Percentiles rank a stretch among this genome's conserved stretches.
Evolutionary conservation across 2,113 vertebrate species (phyloP).

Genomic region (Benthochromis sp.): DNA sequence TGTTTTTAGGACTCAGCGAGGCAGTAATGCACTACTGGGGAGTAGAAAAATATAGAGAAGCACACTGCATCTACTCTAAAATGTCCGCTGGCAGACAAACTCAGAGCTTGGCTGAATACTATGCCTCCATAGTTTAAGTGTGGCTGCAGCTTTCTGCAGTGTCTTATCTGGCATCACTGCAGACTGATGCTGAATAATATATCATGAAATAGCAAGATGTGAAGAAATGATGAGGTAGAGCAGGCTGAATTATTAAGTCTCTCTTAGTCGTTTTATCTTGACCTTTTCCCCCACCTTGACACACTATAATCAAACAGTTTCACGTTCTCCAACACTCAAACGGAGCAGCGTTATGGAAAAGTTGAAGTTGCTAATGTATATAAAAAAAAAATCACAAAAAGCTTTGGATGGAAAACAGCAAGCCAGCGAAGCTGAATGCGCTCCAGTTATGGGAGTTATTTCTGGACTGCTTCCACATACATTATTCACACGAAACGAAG

Average conservation of each 20-base stretch:
- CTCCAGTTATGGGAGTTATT: constrained; percentile 15
- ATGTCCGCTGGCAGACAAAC: constrained; percentile 35
- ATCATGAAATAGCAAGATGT: neutral
- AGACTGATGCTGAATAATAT: constrained; percentile 6
- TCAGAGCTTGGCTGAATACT: constrained; percentile 9
- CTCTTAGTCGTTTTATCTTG: neutral
- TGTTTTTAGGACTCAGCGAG: neutral
- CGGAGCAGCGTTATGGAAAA: neutral
- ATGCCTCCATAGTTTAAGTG: neutral
- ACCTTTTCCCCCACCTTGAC: neutral
- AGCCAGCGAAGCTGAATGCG: neutral
- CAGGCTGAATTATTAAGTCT: neutral
- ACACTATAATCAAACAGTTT: neutral
- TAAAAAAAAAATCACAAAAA: neutral
- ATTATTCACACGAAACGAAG: constrained; percentile 37
- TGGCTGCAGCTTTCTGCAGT: neutral
- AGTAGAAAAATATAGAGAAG: neutral
- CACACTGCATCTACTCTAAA: neutral
- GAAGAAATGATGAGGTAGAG: neutral
- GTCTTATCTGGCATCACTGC: neutral
- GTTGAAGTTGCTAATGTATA: neutral
- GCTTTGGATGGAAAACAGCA: neutral
- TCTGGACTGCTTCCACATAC: neutral
- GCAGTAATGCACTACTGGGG: neutral
- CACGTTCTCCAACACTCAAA: neutral